A percentile compares a stretch with the other conserved stretches of the same genome.
These are phyloP conservation scores for Neomorphus geoffroyi DNA, from an alignment of 2,797 vertebrate species.

Conservation along the genomic window DNA sequence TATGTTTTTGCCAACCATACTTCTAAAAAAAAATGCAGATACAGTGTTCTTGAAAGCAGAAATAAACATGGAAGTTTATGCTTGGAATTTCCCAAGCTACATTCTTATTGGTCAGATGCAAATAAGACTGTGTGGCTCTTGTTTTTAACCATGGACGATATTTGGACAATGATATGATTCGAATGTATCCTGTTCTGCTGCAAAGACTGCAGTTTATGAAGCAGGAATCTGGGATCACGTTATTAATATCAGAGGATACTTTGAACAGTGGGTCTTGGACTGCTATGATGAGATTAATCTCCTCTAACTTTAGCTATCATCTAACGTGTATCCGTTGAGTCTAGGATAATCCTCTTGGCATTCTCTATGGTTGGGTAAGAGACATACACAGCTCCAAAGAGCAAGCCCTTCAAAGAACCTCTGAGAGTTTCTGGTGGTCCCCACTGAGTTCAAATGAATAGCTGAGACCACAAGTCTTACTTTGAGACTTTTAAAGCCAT, in stretches of 20 bases:
- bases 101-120: neutral
- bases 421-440: neutral
- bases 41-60: neutral
- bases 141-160: neutral
- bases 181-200: neutral
- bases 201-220: neutral
- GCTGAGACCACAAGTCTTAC: neutral
- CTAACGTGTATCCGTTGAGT: neutral
- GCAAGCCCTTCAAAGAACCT: neutral
- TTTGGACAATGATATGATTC: neutral
- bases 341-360: neutral
- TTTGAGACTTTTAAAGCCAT: neutral
- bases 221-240: neutral
- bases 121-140: neutral
- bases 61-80: neutral
- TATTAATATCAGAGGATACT: neutral
- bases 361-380: neutral
- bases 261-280: neutral
- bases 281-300: neutral
- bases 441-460: neutral
- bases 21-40: neutral
- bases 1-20: neutral
- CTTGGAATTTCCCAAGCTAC: neutral
- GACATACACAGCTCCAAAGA: neutral
- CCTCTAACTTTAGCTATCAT: neutral